phyloP scores from a whole-genome alignment of 64 coral and sea anemone species.

The Astreopora myriophthalma region DNA sequence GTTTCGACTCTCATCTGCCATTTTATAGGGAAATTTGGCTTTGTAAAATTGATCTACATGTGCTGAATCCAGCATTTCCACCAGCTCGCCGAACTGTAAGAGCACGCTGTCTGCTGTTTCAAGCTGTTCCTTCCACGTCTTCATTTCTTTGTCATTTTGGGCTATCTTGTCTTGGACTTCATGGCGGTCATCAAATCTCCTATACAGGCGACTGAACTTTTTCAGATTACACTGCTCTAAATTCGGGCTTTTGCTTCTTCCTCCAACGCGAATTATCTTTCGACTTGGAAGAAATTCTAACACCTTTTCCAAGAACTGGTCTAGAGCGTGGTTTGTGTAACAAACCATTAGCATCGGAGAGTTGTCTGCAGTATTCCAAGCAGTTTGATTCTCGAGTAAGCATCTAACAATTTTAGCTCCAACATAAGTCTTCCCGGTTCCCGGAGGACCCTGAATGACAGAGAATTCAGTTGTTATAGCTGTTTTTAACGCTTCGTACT shows the following conservation, averaged over 20 bases:
- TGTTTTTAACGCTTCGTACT: conserved; percentile 75
- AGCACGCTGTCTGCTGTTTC: neutral
- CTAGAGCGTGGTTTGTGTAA: conserved; percentile 62
- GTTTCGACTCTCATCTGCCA: neutral
- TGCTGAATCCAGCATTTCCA: neutral
- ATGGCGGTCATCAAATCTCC: neutral
- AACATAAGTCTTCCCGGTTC: conserved; percentile 90
- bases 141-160: neutral
- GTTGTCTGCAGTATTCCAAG: conserved; percentile 40
- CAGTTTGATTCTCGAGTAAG: conserved; percentile 26
- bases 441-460: conserved; percentile 94
- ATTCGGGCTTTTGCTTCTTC: conserved; percentile 12
- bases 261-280: conserved; percentile 54
- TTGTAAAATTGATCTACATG: neutral
- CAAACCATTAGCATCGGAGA: conserved; percentile 67
- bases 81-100: neutral
- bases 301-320: conserved; percentile 54
- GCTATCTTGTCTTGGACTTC: neutral
- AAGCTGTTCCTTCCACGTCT: neutral
- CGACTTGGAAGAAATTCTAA: conserved; percentile 12
- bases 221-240: conserved; percentile 33
- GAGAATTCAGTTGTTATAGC: conserved; percentile 85
- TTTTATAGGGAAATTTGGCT: neutral
- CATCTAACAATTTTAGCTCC: conserved; percentile 75
- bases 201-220: neutral